Evolutionary conservation across 2,113 vertebrate genomes (phyloP).

Genomic region (Siniperca chuatsi): DNA sequence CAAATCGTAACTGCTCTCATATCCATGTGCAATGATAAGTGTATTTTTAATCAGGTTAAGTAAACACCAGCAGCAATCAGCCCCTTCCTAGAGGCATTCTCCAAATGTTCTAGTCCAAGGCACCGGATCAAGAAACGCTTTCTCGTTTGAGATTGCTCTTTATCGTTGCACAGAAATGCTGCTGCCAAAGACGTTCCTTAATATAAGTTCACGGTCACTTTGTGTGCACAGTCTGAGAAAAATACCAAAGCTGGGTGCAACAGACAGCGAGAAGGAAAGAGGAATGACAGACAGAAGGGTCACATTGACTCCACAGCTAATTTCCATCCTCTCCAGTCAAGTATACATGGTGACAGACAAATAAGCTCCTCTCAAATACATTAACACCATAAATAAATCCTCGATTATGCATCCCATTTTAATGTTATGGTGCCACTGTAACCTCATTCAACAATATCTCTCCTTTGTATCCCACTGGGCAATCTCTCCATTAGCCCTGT

Average conservation of each 20-base stretch:
- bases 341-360: conserved; percentile 59
- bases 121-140: conserved; percentile 36
- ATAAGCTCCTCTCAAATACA: conserved; percentile 67
- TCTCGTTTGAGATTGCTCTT: conserved; percentile 40
- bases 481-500: conserved; percentile 67
- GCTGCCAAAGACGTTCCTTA: conserved; percentile 38
- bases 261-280: conserved; percentile 21
- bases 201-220: conserved; percentile 58
- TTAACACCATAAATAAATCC: conserved; percentile 72
- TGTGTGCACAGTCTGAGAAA: conserved; percentile 22
- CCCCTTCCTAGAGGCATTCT: conserved; percentile 14
- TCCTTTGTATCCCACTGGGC: conserved; percentile 50
- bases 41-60: conserved; percentile 45
- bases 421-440: conserved; percentile 22
- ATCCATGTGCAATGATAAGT: conserved; percentile 18
- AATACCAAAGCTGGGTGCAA: conserved; percentile 47
- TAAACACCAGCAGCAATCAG: conserved; percentile 40
- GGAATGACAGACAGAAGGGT: conserved; percentile 64
- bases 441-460: conserved; percentile 38
- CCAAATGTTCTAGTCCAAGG: conserved; percentile 20
- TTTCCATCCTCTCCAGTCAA: conserved; percentile 73
- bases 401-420: conserved; percentile 37
- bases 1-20: conserved; percentile 16
- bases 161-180: conserved; percentile 7
- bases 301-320: conserved; percentile 66